Percentiles rank a stretch among this genome's conserved stretches.
Conservation (phyloP, 2,113 vertebrate genomes). For the Cisticola juncidis region DNA sequence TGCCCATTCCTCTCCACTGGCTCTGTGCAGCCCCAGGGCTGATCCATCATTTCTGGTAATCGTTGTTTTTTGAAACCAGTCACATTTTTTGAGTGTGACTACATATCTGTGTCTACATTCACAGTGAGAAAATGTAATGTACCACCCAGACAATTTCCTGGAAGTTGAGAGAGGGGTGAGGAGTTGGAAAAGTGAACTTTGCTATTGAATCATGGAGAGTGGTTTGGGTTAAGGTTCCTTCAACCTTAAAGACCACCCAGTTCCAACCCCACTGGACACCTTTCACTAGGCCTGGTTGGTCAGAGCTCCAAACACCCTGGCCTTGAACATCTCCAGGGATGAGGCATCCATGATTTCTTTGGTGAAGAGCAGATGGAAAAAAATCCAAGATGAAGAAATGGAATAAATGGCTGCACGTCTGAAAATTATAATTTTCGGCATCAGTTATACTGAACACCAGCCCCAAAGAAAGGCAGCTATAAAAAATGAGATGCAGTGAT, state of each 20-base stretch:
- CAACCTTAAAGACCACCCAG: too few relatives aligned
- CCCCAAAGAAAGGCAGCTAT: constrained; percentile 17
- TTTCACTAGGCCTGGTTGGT: not conserved
- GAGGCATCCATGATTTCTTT: not conserved
- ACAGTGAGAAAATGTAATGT: not conserved
- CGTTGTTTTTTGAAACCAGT: not conserved
- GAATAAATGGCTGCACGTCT: constrained; percentile 23
- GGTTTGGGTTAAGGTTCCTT: not conserved
- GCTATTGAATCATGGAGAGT: not conserved
- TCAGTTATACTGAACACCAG: not conserved
- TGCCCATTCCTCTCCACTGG: not conserved
- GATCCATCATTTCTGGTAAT: not conserved
- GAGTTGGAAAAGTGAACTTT: not conserved
- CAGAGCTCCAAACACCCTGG: not conserved
- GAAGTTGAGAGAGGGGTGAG: not conserved
- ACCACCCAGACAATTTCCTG: not conserved
- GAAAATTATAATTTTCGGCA: constrained; percentile 24
- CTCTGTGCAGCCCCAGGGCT: not conserved
- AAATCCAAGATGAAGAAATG: not conserved
- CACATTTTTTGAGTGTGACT: not conserved
- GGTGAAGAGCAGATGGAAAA: not conserved
- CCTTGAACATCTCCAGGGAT: not conserved
- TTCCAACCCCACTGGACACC: not conserved
- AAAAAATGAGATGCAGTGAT: constrained; percentile 65
- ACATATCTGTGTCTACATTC: not conserved